These are phyloP conservation scores for Sebastes matsubarae DNA, from an alignment of 2,797 vertebrate genomes.

Conservation along the genomic window DNA sequence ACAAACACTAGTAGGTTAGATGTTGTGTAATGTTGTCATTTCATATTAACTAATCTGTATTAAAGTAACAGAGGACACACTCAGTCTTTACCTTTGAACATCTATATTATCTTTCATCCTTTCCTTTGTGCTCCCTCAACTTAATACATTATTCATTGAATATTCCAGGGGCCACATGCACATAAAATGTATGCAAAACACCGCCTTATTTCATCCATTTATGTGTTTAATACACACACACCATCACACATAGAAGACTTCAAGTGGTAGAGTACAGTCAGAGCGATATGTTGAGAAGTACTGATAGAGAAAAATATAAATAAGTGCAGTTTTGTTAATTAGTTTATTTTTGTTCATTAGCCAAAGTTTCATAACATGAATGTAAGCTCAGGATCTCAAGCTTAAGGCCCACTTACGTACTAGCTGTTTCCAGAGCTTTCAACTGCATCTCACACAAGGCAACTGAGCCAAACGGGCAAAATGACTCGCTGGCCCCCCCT, in stretches of 20 bases:
- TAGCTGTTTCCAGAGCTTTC: background rate
- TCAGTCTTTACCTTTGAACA: slow-evolving; percentile 5
- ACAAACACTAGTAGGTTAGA: background rate
- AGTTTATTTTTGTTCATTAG: background rate
- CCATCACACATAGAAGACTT: background rate
- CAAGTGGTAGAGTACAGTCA: background rate
- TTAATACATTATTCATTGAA: slow-evolving; percentile 1
- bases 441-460: background rate
- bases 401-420: background rate
- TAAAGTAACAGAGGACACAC: background rate
- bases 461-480: background rate
- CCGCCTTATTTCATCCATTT: background rate
- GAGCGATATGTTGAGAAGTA: background rate
- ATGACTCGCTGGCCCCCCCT: too few species aligned
- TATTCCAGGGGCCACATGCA: slow-evolving; percentile 17
- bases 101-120: slow-evolving; percentile 21
- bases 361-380: background rate
- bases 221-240: background rate
- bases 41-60: background rate
- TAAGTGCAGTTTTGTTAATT: background rate
- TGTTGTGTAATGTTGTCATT: background rate
- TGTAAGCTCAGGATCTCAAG: background rate
- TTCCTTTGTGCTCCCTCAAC: slow-evolving; percentile 22
- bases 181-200: background rate
- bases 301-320: background rate